Evolutionary conservation across 1,140 invertebrate species (phyloP).

Genomic region (Steinernema khuongi): DNA sequence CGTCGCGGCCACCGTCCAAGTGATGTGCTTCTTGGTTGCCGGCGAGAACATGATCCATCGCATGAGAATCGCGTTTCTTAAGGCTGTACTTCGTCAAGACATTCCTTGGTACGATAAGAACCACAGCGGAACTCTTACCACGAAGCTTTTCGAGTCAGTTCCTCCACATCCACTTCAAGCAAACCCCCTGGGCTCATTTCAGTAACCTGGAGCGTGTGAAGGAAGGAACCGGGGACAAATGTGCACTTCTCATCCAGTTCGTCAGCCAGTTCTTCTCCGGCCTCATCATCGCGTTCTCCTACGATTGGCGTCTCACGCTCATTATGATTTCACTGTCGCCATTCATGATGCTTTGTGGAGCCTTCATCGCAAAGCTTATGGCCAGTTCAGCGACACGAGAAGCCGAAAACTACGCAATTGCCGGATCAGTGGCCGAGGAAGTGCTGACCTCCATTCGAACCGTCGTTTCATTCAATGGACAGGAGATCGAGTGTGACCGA

Average conservation of each 20-base stretch:
- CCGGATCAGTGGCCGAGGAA: slow-evolving; percentile 74
- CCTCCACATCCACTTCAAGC: background rate
- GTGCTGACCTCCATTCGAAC: slow-evolving; percentile 71
- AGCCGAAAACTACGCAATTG: slow-evolving; percentile 71
- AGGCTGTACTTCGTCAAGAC: slow-evolving; percentile 74
- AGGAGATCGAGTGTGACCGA: slow-evolving; percentile 65
- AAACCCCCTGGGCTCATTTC: slow-evolving; percentile 32
- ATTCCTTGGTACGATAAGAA: slow-evolving; percentile 82
- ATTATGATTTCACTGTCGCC: slow-evolving; percentile 41
- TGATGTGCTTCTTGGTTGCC: slow-evolving; percentile 56
- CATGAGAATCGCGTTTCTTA: slow-evolving; percentile 69
- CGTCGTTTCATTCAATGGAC: slow-evolving; percentile 74
- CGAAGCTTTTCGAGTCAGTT: slow-evolving; percentile 80
- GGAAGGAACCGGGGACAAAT: slow-evolving; percentile 80
- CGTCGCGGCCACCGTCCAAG: slow-evolving; percentile 34
- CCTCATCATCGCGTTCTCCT: slow-evolving; percentile 36
- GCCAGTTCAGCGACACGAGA: slow-evolving; percentile 66
- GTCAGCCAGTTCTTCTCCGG: slow-evolving; percentile 39
- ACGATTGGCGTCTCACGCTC: slow-evolving; percentile 39
- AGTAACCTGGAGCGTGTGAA: slow-evolving; percentile 81
- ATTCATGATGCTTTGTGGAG: slow-evolving; percentile 39
- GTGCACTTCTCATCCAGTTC: slow-evolving; percentile 70
- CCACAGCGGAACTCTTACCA: slow-evolving; percentile 78
- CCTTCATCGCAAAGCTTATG: slow-evolving; percentile 43
- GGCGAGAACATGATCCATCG: slow-evolving; percentile 67